A percentile compares a stretch with the other conserved stretches of the same genome.
These are phyloP conservation scores for Ovis canadensis DNA, from an alignment of 2,113 vertebrate species.

Conservation along the genomic window DNA sequence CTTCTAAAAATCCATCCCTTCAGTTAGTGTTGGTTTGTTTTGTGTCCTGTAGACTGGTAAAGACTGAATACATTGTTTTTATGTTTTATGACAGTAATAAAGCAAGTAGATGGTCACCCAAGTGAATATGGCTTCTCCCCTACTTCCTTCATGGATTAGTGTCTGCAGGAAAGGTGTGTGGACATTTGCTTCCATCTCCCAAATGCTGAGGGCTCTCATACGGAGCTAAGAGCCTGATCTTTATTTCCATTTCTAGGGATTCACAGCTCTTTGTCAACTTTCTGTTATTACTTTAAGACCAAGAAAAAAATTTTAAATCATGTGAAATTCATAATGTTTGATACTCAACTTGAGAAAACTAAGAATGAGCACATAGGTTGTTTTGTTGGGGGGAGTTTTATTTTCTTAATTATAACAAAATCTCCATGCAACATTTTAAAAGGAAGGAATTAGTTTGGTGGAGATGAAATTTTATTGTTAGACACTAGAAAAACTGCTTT, in stretches of 20 bases:
- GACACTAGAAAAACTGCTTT: not conserved
- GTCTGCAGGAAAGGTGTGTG: not conserved
- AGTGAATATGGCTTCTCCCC: not conserved
- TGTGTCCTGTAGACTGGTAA: not conserved
- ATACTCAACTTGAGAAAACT: not conserved
- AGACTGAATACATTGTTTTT: not conserved
- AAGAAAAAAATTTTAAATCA: not conserved
- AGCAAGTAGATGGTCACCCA: not conserved
- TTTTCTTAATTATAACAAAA: not conserved
- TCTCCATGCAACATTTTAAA: not conserved
- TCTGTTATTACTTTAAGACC: not conserved
- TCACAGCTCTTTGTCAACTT: not conserved
- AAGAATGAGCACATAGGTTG: not conserved
- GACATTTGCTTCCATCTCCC: not conserved
- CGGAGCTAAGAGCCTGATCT: not conserved
- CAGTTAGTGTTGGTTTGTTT: not conserved
- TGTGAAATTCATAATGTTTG: not conserved
- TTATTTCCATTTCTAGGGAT: not conserved
- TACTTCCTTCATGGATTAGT: not conserved
- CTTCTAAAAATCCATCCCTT: not conserved
- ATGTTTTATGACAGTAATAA: not conserved
- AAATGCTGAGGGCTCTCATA: no score
- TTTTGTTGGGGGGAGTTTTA: not conserved
- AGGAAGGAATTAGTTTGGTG: not conserved
- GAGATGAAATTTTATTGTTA: not conserved